Evolutionary conservation across 2,888 invertebrate species (phyloP), one percentile per base, ranked within the genome.

Genomic region (Spodoptera littoralis): DNA sequence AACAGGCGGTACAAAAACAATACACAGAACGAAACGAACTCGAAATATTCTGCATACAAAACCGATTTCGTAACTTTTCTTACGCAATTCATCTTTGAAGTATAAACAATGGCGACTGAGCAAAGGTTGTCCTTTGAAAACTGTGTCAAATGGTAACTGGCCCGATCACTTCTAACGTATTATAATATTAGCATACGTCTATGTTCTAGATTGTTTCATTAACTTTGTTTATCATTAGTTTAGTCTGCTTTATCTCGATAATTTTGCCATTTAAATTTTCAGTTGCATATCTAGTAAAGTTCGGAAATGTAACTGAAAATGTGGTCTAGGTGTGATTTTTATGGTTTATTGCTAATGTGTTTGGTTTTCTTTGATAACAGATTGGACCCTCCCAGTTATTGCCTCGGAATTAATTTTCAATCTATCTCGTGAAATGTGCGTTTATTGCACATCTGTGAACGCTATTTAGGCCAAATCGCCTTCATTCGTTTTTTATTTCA

Each of bases 61-160:
- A 64, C 63, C 42, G 62, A 76, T 87, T 87, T 87, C 79, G 83
- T 83, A 88, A 90, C 65, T 65, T 61, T 46, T 22, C 66, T 88
- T 87, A 80, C 80, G 83, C 76, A 86, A 88, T 73, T 64, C 56
- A 77, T 76, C 77, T 83, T 72, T 80, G 74, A 73, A 68, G 69
- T 76, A 82, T 84, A 90, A 84, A 92, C 92, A 92, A 92, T 92
- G 84, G 90, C 80, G 82, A 76, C 82, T 83, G 81, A 77, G 84
- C 80, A 83, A 83, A 86, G 84, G 86, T 81, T 91, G 91, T 91
- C 92, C 90, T 92, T 90, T 88, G 77, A 83, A 88, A 92, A 88
- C 88, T 92, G 81, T 92, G 92, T 91, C 91, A 90, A 80, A 84
- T 75, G 65, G 80, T 73, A 87, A 90, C 89, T 86, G 84, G 88